phyloP scores from a whole-genome alignment of 1,140 invertebrate species.

The Sycophaga agraensis region DNA sequence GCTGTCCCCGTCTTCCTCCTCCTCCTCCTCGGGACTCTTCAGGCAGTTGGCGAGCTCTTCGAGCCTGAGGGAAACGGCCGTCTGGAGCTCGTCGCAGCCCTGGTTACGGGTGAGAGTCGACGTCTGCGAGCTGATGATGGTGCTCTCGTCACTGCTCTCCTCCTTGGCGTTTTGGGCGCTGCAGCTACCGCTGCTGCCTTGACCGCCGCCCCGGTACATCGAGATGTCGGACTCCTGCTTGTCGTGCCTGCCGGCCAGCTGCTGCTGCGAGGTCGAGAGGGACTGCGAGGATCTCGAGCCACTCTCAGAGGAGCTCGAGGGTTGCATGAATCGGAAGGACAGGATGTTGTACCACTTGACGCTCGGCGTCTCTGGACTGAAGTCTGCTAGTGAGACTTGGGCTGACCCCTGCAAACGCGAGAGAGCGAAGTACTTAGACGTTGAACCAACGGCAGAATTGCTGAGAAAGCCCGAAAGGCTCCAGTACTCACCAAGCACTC shows the following conservation, averaged over 20 bases:
- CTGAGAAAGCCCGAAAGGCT: not conserved
- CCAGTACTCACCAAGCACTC: slow-evolving; percentile 78
- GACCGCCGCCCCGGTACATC: slow-evolving; percentile 60
- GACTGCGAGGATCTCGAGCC: slow-evolving; percentile 29
- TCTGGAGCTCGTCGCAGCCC: slow-evolving; percentile 63
- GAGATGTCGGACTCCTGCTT: slow-evolving; percentile 60
- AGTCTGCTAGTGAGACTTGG: slow-evolving; percentile 94
- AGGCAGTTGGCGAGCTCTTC: slow-evolving; percentile 63
- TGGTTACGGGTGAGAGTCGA: slow-evolving; percentile 93
- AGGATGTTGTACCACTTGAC: slow-evolving; percentile 95
- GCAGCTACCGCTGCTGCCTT: slow-evolving; percentile 71
- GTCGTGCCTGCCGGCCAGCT: slow-evolving; percentile 42
- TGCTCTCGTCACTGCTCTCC: slow-evolving; percentile 95
- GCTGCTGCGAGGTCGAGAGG: slow-evolving; percentile 28
- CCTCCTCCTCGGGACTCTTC: slow-evolving; percentile 59
- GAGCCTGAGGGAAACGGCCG: slow-evolving; percentile 62
- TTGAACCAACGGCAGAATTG: not conserved
- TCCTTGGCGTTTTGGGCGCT: slow-evolving; percentile 65
- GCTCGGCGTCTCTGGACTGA: slow-evolving; percentile 77
- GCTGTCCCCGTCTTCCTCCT: slow-evolving; percentile 63
- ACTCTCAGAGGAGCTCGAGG: slow-evolving; percentile 49
- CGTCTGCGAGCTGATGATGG: slow-evolving; percentile 93
- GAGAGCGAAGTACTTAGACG: too few relatives aligned
- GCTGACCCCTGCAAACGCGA: slow-evolving; percentile 77
- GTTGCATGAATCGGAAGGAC: slow-evolving; percentile 82